A percentile compares a stretch with the other conserved stretches of the same genome.
Evolutionary conservation across 2,888 invertebrate genomes (phyloP).

Genomic region (Cylloceria caligata): DNA sequence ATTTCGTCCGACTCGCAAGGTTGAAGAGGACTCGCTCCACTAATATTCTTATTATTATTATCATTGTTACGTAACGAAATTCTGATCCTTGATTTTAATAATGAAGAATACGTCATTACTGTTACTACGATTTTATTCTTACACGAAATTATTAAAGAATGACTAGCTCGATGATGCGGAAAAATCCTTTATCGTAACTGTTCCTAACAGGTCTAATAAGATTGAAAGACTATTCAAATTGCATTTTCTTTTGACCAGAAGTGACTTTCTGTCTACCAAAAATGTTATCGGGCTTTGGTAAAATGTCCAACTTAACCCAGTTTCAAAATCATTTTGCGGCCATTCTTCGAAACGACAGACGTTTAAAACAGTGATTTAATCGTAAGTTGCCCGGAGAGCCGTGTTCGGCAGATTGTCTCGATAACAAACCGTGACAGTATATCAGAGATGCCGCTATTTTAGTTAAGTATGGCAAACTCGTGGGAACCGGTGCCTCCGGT

Average conservation of each 20-base stretch:
- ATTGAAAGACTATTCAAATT: too few species aligned
- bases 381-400: constrained; percentile 28
- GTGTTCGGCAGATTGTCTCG: constrained; percentile 46
- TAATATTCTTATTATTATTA: not conserved
- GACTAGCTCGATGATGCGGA: too few species aligned
- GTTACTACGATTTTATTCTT: not conserved
- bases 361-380: constrained; percentile 65
- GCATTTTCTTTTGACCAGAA: too few species aligned
- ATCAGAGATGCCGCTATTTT: constrained; percentile 39
- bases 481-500: constrained; percentile 62
- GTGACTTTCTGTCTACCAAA: too few species aligned
- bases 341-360: not conserved
- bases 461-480: constrained; percentile 54
- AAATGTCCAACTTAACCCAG: not conserved
- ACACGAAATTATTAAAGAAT: too few species aligned
- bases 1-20: not conserved
- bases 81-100: not conserved
- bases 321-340: constrained; percentile 19
- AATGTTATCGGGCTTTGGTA: too few species aligned
- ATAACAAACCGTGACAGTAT: constrained; percentile 35
- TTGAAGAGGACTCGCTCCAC: not conserved
- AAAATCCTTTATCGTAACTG: too few species aligned
- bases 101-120: not conserved
- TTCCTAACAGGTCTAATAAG: too few species aligned
- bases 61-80: not conserved